Evolutionary conservation across 2,888 invertebrate species (phyloP).

Genomic region (Fabriciana adippe): DNA sequence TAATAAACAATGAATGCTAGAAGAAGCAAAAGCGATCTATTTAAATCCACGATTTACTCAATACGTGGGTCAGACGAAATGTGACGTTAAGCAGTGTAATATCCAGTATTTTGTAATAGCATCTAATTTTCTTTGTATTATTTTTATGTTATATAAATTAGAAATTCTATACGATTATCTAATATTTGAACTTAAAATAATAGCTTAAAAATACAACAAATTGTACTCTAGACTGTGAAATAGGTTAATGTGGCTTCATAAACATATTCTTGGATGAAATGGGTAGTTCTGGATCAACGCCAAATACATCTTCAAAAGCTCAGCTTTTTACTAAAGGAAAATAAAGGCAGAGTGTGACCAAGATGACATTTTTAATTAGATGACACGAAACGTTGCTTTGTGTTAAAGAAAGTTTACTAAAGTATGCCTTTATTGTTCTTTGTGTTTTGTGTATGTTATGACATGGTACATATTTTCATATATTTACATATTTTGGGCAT

Average conservation of each 20-base stretch:
- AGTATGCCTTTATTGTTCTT: slow-evolving; percentile 13
- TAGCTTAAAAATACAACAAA: background rate
- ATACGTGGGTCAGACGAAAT: slow-evolving; percentile 16
- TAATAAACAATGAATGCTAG: background rate
- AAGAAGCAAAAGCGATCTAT: slow-evolving; percentile 11
- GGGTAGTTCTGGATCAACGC: slow-evolving; percentile 24
- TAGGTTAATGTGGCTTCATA: slow-evolving; percentile 18
- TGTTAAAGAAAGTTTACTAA: background rate
- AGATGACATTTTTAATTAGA: slow-evolving; percentile 5
- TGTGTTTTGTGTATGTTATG: background rate
- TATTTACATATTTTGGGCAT: slow-evolving; percentile 2
- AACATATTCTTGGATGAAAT: slow-evolving; percentile 15
- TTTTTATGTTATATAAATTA: background rate
- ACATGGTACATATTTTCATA: background rate
- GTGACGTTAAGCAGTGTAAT: slow-evolving; percentile 3
- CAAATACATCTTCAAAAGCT: slow-evolving; percentile 22
- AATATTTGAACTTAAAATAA: background rate
- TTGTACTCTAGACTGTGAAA: slow-evolving; percentile 3
- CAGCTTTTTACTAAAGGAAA: slow-evolving; percentile 19
- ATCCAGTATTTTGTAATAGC: slow-evolving; percentile 1
- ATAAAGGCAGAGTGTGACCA: slow-evolving; percentile 3
- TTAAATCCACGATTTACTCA: slow-evolving; percentile 6
- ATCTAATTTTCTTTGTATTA: background rate
- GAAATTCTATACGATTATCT: background rate
- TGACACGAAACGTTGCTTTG: background rate